phyloP scores from a whole-genome alignment of 2,888 invertebrate genomes.

The Athalia circularis region DNA sequence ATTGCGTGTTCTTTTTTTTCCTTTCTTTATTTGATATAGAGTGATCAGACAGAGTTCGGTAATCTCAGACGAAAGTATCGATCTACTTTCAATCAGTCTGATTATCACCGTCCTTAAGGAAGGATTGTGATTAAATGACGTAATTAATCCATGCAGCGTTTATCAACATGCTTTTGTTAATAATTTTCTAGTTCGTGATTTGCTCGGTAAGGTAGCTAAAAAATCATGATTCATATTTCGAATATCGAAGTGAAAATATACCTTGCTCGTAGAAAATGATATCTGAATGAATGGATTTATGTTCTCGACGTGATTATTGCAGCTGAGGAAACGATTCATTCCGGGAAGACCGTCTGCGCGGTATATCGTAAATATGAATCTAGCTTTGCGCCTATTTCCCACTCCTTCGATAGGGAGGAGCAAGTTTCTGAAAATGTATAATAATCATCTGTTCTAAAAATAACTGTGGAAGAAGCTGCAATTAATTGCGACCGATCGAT shows the following conservation, averaged over 20 bases:
- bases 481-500: neutral
- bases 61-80: conserved; percentile 6
- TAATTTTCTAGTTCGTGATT: too few relatives aligned
- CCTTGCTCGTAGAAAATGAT: conserved; percentile 80
- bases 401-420: conserved; percentile 79
- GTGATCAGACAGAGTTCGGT: neutral
- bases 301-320: conserved; percentile 60
- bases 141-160: too few relatives aligned
- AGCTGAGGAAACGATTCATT: conserved; percentile 56
- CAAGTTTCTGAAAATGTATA: conserved; percentile 78
- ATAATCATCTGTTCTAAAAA: conserved; percentile 6
- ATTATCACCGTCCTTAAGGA: too few relatives aligned
- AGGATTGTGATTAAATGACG: too few relatives aligned
- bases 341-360: conserved; percentile 77
- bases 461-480: neutral
- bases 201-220: neutral
- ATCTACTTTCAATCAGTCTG: neutral
- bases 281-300: conserved; percentile 77
- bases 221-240: neutral
- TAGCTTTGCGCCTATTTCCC: conserved; percentile 75
- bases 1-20: too few relatives aligned
- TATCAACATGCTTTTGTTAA: too few relatives aligned
- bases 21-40: too few relatives aligned
- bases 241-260: conserved; percentile 61
- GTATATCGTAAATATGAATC: conserved; percentile 76